phyloP scores from a whole-genome alignment of 2,797 vertebrate genomes.

The Eidolon dupreanum region DNA sequence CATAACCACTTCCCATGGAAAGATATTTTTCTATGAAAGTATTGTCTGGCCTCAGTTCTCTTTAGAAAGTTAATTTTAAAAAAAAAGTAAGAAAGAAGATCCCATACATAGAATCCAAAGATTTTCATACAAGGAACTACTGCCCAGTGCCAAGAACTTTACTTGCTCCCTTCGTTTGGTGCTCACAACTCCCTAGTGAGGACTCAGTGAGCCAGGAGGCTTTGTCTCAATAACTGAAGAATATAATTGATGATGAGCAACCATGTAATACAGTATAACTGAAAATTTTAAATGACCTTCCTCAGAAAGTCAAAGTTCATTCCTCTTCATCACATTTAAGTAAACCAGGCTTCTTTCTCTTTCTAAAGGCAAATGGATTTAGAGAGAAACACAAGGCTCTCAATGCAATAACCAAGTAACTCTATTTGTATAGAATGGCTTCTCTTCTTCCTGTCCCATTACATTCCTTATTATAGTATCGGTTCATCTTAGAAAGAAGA shows the following conservation, averaged over 20 bases:
- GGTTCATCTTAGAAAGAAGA: not conserved
- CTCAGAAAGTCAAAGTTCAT: not conserved
- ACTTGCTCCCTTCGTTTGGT: not conserved
- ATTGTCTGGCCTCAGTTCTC: not conserved
- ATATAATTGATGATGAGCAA: not conserved
- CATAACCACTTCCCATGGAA: not conserved
- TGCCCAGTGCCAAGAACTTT: not conserved
- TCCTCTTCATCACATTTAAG: not conserved
- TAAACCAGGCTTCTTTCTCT: slow-evolving; percentile 9
- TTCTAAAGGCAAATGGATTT: not conserved
- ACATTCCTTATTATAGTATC: not conserved
- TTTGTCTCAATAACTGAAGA: not conserved
- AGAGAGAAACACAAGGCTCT: not conserved
- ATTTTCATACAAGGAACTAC: not conserved
- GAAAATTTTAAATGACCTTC: not conserved
- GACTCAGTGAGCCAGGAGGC: not conserved
- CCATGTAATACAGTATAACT: not conserved
- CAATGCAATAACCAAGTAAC: not conserved
- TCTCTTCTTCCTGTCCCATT: not conserved
- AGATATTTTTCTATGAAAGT: not conserved
- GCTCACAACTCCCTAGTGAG: not conserved
- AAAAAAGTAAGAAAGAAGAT: not conserved
- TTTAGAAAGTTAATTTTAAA: not conserved
- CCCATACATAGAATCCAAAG: not conserved
- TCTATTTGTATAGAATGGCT: not conserved